Evolutionary conservation across 1,140 invertebrate species (phyloP).

Genomic region (Hylaeus volcanicus): DNA sequence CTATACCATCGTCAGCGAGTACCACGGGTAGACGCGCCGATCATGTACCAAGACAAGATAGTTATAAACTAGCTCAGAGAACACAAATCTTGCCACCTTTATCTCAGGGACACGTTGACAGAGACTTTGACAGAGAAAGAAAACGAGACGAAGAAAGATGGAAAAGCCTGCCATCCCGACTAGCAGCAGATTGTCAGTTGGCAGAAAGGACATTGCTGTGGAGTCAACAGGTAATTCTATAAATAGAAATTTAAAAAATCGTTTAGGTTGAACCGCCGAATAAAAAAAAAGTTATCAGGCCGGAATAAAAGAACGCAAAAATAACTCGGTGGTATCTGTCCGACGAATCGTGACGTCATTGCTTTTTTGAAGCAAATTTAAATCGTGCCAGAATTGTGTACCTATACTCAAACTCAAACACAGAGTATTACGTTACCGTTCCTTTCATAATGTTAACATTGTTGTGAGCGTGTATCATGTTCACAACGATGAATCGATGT

Average conservation of each 20-base stretch:
- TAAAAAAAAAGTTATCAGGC: constrained; percentile 28
- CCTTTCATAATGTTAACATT: constrained; percentile 51
- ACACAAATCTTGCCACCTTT: constrained; percentile 81
- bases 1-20: constrained; percentile 56
- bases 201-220: constrained; percentile 73
- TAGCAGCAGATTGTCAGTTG: constrained; percentile 75
- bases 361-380: constrained; percentile 34
- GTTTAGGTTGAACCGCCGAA: constrained; percentile 36
- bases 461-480: constrained; percentile 51
- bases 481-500: constrained; percentile 56
- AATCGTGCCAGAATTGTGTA: constrained; percentile 37
- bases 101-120: constrained; percentile 68
- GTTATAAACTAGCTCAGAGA: constrained; percentile 84
- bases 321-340: constrained; percentile 41
- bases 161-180: constrained; percentile 75
- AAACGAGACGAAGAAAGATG: constrained; percentile 74
- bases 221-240: constrained; percentile 77
- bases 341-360: constrained; percentile 40
- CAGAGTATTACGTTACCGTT: constrained; percentile 44
- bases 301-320: constrained; percentile 29
- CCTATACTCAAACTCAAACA: constrained; percentile 29
- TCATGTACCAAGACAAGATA: constrained; percentile 83
- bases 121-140: constrained; percentile 69
- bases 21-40: constrained; percentile 72
- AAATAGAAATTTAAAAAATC: constrained; percentile 56